Evolutionary conservation across 2,888 invertebrate genomes (phyloP), one percentile per base, ranked within the genome.

Genomic region (Plebejus argus): DNA sequence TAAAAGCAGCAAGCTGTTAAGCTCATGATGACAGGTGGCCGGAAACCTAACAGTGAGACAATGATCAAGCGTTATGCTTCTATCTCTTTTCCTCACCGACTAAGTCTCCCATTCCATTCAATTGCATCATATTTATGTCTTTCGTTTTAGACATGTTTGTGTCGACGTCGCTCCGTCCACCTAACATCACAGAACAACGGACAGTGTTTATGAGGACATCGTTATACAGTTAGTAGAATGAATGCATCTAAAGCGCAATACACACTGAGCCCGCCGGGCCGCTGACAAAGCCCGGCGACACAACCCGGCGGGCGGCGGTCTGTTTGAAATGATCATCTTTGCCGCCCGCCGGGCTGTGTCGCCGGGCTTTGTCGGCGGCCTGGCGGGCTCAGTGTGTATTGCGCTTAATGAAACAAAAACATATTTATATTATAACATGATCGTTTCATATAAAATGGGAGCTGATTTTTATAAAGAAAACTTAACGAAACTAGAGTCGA

Each of bases 51-150:
- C 56, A 77, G 80, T 79, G 79, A 78, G 78, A 77, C 76, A 77
- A 79, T 79, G 78, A 78, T 81, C 81, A 84, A 85, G 85, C 89
- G 85, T 87, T 83, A 83, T 77, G 77, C 80, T 78, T 78, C 79
- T 79, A 79, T 70, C 53, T 33, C 75, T 80, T 78, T 78, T 84
- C 84, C 89, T 89, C 94, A 94, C 94, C 94, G 80, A 94, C 93
- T 89, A 94, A 85, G 83, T 93, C 93, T 86, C 93, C 94, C 93
- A 92, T 93, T 85, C 87, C 83, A 86, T 89, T 91, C 90, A 93
- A 90, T 80, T 90, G 92, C 89, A 88, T 90, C 89, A 92, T 86
- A 84, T 85, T 83, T 87, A 91, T 89, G 89, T 90, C 89, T 78
- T 87, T 85, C 85, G 85, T 79, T 86, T 89, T 86, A 88, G 83